phyloP scores from a whole-genome alignment of 2,888 invertebrate species.

The Halocaridina rubra region DNA sequence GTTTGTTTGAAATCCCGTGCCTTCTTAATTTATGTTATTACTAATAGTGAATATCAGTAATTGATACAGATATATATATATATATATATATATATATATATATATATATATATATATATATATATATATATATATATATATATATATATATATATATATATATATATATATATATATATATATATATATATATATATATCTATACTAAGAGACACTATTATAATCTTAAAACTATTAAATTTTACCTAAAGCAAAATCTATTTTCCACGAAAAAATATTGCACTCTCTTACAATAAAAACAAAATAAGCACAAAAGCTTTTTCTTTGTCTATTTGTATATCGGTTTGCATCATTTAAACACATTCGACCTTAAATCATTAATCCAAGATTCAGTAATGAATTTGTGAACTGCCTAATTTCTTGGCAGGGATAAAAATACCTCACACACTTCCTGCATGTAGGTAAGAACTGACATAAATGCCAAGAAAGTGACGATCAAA shows the following conservation, averaged over 20 bases:
- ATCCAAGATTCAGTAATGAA: not conserved
- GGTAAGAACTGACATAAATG: too few relatives aligned
- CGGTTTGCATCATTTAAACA: not conserved
- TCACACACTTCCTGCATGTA: too few relatives aligned
- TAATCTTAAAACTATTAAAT: not conserved
- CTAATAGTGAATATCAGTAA: too few relatives aligned
- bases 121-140: slow-evolving; percentile 19
- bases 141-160: slow-evolving; percentile 27
- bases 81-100: not conserved
- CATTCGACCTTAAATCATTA: not conserved
- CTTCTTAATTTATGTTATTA: too few relatives aligned
- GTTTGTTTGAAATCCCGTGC: too few relatives aligned
- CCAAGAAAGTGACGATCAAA: too few relatives aligned
- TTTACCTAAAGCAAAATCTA: too few relatives aligned
- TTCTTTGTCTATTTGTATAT: not conserved
- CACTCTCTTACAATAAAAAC: not conserved
- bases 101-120: not conserved
- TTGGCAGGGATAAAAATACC: too few relatives aligned
- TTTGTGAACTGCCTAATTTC: too few relatives aligned
- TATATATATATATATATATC: slow-evolving; percentile 40
- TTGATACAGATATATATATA: too few relatives aligned
- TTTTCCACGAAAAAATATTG: too few relatives aligned
- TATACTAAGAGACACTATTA: not conserved
- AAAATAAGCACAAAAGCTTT: not conserved
- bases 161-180: slow-evolving; percentile 31